Evolutionary conservation across 2,113 vertebrate species (phyloP).

Genomic region (Etheostoma spectabile): DNA sequence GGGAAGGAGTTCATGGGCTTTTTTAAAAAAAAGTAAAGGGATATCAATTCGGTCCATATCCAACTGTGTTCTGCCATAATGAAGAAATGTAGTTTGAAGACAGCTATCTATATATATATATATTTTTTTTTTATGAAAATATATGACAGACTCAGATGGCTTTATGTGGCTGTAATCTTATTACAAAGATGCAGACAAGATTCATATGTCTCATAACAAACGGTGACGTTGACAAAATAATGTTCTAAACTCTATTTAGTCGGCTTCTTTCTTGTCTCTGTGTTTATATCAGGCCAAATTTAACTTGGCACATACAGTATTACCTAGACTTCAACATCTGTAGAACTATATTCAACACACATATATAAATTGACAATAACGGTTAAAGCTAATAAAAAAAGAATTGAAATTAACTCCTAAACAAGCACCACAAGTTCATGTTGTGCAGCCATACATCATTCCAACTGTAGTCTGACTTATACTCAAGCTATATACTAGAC

Average conservation of each 20-base stretch:
- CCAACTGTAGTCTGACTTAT: not conserved
- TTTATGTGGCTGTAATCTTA: slow-evolving; percentile 10
- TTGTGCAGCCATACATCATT: not conserved
- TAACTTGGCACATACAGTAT: slow-evolving; percentile 1
- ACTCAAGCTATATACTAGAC: not conserved
- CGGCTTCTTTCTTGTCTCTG: slow-evolving; percentile 1
- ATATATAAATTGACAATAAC: not conserved
- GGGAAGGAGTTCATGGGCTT: not conserved
- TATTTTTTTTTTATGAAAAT: too few relatives aligned
- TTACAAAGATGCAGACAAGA: slow-evolving; percentile 2
- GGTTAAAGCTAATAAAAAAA: not conserved
- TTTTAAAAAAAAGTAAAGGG: slow-evolving; percentile 3
- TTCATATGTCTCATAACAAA: slow-evolving; percentile 35
- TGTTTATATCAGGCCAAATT: slow-evolving; percentile 19
- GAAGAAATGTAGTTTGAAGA: not conserved
- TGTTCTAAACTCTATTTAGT: not conserved
- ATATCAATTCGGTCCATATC: not conserved
- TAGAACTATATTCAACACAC: not conserved
- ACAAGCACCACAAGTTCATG: not conserved
- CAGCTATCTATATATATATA: not conserved
- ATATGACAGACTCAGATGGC: not conserved
- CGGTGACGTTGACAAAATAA: slow-evolving; percentile 56
- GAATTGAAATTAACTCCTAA: too few relatives aligned
- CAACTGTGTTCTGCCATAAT: not conserved
- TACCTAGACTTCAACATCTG: not conserved